Conservation (phyloP, 2,888 invertebrate species). For the Drosophila pseudotalamancana region DNA sequence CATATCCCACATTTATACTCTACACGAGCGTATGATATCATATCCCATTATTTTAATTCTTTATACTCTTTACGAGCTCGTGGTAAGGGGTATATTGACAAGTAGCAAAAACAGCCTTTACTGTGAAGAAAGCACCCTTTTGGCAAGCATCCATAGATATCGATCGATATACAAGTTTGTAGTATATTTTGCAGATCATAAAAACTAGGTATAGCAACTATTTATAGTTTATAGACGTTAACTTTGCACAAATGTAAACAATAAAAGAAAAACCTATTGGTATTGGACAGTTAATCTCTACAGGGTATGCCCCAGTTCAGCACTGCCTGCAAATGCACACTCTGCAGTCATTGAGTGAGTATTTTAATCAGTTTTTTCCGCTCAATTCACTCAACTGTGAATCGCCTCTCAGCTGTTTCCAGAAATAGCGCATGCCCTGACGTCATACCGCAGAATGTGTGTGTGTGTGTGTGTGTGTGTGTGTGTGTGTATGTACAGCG, state of each 20-base stretch:
- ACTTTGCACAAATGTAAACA: too few relatives aligned
- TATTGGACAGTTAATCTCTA: background rate
- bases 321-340: too few relatives aligned
- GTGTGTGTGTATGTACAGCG: background rate
- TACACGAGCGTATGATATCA: background rate
- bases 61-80: background rate
- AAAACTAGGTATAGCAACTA: too few relatives aligned
- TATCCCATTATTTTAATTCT: background rate
- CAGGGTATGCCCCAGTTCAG: background rate
- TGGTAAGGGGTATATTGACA: background rate
- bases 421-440: conserved; percentile 55
- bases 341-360: conserved; percentile 12
- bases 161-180: too few relatives aligned
- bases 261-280: too few relatives aligned
- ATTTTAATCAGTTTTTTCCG: conserved; percentile 15
- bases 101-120: too few relatives aligned
- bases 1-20: background rate
- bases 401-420: background rate
- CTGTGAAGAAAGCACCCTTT: too few relatives aligned
- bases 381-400: conserved; percentile 4
- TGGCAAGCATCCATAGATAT: too few relatives aligned
- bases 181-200: too few relatives aligned
- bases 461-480: background rate
- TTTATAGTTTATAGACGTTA: too few relatives aligned
- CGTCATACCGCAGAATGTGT: conserved; percentile 18